These are phyloP conservation scores for Hyphantria cunea DNA, from an alignment of 1,140 invertebrate genomes.

Conservation along the genomic window DNA sequence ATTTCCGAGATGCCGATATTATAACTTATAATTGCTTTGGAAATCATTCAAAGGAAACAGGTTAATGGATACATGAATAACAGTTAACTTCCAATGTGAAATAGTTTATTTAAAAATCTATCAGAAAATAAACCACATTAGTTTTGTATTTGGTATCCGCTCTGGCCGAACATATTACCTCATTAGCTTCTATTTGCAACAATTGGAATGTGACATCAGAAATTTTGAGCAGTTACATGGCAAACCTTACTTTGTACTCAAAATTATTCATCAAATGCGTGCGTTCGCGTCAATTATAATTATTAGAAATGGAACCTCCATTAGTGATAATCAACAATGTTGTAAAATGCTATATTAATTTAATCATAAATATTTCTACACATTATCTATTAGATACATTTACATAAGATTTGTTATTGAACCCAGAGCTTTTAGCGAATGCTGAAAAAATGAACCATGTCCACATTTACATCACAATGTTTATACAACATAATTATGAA, in stretches of 20 bases:
- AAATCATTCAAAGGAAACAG: not conserved
- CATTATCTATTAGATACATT: slow-evolving; percentile 49
- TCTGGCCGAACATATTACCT: slow-evolving; percentile 51
- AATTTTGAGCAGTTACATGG: slow-evolving; percentile 38
- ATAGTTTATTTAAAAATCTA: slow-evolving; percentile 46
- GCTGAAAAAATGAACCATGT: slow-evolving; percentile 44
- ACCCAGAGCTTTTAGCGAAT: slow-evolving; percentile 52
- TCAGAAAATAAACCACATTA: slow-evolving; percentile 67
- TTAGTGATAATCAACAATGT: slow-evolving; percentile 48
- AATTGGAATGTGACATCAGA: slow-evolving; percentile 65
- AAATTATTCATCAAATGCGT: slow-evolving; percentile 44
- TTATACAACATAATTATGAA: slow-evolving; percentile 36
- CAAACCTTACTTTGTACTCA: slow-evolving; percentile 46
- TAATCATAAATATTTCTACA: slow-evolving; percentile 68
- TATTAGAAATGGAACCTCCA: slow-evolving; percentile 38
- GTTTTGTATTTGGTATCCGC: slow-evolving; percentile 71
- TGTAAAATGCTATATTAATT: slow-evolving; percentile 55
- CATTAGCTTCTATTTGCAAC: slow-evolving; percentile 44
- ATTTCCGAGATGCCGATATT: not conserved
- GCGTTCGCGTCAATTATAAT: slow-evolving; percentile 27
- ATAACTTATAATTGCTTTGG: not conserved
- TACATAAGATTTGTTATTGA: slow-evolving; percentile 46
- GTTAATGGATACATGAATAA: slow-evolving; percentile 19
- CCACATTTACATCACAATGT: slow-evolving; percentile 51
- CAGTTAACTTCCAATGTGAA: slow-evolving; percentile 26